Evolutionary conservation across 2,113 vertebrate genomes (phyloP).

Genomic region (Arenaria interpres): DNA sequence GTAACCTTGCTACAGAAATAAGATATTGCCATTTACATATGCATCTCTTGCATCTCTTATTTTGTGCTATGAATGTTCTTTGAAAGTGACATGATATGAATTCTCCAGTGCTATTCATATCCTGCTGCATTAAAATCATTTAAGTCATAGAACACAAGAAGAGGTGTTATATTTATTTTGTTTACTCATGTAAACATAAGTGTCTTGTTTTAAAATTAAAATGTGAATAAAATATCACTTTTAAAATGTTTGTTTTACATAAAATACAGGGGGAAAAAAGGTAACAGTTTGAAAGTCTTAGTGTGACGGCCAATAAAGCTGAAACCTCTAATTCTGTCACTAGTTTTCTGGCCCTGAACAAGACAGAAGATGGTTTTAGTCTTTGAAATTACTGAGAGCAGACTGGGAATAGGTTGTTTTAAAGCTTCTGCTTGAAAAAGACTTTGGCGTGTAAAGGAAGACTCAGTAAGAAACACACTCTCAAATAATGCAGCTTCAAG

Average conservation of each 20-base stretch:
- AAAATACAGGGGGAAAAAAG: accelerated
- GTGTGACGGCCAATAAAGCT: background rate
- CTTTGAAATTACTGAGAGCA: background rate
- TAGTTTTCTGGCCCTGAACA: background rate
- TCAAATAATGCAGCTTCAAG: background rate
- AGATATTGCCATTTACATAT: background rate
- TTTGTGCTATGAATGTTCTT: background rate
- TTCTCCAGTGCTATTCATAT: background rate
- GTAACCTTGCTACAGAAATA: background rate
- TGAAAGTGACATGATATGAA: background rate
- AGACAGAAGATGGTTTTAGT: background rate
- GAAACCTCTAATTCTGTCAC: background rate
- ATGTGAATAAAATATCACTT: background rate
- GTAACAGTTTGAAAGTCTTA: background rate
- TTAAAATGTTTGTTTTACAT: background rate
- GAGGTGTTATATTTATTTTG: background rate
- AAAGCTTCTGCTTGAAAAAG: background rate
- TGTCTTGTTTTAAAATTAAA: background rate
- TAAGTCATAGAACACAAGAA: background rate
- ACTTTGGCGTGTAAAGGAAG: background rate
- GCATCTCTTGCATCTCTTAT: background rate
- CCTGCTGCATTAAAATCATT: background rate
- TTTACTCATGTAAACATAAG: background rate
- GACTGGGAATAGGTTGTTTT: background rate
- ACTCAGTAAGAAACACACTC: background rate